phyloP scores from a whole-genome alignment of 2,113 vertebrate genomes.

The Myiozetetes cayanensis region DNA sequence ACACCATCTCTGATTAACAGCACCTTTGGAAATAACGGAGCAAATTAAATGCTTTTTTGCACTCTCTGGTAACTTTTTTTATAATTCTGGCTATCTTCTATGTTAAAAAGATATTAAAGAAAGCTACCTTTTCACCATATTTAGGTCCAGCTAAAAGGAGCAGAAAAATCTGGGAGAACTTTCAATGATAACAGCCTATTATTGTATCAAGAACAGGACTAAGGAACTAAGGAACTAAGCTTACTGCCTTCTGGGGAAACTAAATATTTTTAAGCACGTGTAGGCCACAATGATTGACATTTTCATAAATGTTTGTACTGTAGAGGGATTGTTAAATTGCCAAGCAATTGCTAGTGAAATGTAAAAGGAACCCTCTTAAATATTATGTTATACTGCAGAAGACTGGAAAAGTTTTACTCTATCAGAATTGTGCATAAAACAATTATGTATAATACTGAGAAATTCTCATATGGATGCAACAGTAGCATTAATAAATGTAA shows the following conservation, averaged over 20 bases:
- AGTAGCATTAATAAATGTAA: not conserved
- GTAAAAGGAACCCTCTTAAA: not conserved
- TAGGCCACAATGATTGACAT: not conserved
- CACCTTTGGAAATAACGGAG: not conserved
- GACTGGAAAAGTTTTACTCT: not conserved
- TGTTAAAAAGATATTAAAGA: not conserved
- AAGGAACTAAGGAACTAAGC: not conserved
- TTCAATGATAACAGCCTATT: not conserved
- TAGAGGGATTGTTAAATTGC: conserved; percentile 3
- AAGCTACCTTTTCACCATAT: not conserved
- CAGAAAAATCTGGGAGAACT: not conserved
- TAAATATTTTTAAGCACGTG: not conserved
- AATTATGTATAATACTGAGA: not conserved
- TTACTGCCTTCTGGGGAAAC: not conserved
- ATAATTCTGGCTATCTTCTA: not conserved
- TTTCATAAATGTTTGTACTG: conserved; percentile 21
- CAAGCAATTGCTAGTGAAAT: not conserved
- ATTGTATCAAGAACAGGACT: not conserved
- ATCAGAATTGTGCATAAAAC: not conserved
- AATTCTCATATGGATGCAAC: not conserved
- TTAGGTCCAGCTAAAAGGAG: not conserved
- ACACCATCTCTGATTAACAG: not conserved
- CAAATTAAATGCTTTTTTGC: not conserved
- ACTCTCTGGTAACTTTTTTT: not conserved
- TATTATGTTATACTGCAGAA: not conserved